These are phyloP conservation scores for Onychostruthus taczanowskii DNA, from an alignment of 2,113 vertebrate genomes.

Conservation along the genomic window DNA sequence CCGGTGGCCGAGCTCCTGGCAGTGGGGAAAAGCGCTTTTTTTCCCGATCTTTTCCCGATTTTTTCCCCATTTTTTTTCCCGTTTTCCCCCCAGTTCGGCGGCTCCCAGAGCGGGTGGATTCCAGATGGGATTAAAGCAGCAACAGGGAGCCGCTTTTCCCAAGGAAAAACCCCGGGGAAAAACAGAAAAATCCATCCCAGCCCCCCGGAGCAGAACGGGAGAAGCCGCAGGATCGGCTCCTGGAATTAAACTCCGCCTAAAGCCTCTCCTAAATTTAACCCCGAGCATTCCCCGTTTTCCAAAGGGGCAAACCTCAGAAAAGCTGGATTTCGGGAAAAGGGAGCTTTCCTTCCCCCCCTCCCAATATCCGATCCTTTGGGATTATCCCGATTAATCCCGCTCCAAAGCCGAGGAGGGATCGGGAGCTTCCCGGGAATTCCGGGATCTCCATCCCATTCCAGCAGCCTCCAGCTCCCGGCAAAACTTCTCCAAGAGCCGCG, in stretches of 20 bases:
- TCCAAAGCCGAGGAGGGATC: neutral
- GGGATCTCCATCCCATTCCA: neutral
- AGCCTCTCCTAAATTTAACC: neutral
- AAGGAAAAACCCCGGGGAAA: neutral
- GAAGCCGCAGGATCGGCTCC: neutral
- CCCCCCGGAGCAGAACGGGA: neutral
- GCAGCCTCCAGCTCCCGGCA: neutral
- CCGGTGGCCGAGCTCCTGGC: neutral
- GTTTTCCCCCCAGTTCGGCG: accelerated
- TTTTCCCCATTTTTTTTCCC: neutral
- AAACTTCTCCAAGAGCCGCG: neutral
- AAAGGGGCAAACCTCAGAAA: neutral
- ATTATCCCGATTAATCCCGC: neutral
- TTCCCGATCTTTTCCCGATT: neutral
- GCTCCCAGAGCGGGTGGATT: neutral
- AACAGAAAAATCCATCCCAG: neutral
- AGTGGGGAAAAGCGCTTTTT: neutral
- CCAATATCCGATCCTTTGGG: accelerated
- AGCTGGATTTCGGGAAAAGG: neutral
- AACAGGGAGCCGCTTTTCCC: neutral
- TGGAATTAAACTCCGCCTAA: neutral
- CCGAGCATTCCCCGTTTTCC: neutral
- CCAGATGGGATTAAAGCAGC: neutral
- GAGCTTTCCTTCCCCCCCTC: neutral
- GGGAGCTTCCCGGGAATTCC: neutral